Evolutionary conservation across 2,888 invertebrate genomes (phyloP).

Genomic region (Eledone cirrhosa): DNA sequence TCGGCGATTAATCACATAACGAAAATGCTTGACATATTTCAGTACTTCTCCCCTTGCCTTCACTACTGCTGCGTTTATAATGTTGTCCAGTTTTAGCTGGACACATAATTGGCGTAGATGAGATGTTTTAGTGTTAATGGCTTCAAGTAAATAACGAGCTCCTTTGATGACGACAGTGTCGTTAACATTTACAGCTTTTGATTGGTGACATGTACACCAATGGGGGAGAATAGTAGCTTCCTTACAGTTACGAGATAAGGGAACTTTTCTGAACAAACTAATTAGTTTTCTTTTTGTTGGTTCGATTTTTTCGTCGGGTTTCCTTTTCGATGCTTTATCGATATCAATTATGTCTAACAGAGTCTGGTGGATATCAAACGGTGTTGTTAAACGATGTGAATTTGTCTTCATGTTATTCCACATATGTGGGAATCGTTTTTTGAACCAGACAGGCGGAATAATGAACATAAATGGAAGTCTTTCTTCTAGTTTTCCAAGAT

Average conservation of each 20-base stretch:
- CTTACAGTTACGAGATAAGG: conserved; percentile 78
- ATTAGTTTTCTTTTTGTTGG: conserved; percentile 39
- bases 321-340: conserved; percentile 63
- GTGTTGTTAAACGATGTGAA: conserved; percentile 76
- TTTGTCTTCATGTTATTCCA: conserved; percentile 76
- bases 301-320: conserved; percentile 19
- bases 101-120: conserved; percentile 47
- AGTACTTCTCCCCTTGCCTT: conserved; percentile 42
- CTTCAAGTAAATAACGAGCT: conserved; percentile 72
- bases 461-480: conserved; percentile 83
- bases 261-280: conserved; percentile 81
- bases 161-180: conserved; percentile 72
- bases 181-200: conserved; percentile 71
- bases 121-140: conserved; percentile 75
- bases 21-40: conserved; percentile 60
- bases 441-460: conserved; percentile 79
- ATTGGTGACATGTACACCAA: conserved; percentile 88
- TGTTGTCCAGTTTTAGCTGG: conserved; percentile 72
- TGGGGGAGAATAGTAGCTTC: conserved; percentile 81
- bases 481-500: conserved; percentile 82
- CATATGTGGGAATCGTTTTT: conserved; percentile 72
- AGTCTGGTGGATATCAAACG: conserved; percentile 85
- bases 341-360: conserved; percentile 73
- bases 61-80: conserved; percentile 75
- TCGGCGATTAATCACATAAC: conserved; percentile 33